Evolutionary conservation across 2,888 invertebrate species (phyloP).

Genomic region (Agonopterix subpropinquella): DNA sequence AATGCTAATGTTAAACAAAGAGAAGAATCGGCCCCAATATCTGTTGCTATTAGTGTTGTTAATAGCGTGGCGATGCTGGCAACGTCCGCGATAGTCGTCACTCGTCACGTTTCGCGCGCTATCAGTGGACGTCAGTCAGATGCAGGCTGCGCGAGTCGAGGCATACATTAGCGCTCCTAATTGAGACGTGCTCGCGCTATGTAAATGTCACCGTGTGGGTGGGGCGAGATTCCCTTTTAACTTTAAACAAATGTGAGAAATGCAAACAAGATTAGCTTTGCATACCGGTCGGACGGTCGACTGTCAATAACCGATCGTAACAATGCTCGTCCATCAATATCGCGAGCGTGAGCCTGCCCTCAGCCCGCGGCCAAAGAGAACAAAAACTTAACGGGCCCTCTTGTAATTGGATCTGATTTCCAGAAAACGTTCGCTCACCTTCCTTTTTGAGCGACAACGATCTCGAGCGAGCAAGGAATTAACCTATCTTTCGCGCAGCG

Average conservation of each 20-base stretch:
- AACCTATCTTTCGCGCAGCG: constrained; percentile 74
- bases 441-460: constrained; percentile 74
- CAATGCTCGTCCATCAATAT: constrained; percentile 60
- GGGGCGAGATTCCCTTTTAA: constrained; percentile 30
- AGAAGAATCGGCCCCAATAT: constrained; percentile 38
- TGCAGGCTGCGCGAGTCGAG: constrained; percentile 62
- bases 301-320: constrained; percentile 35
- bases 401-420: constrained; percentile 76
- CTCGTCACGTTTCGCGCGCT: constrained; percentile 70
- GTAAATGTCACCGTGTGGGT: constrained; percentile 73
- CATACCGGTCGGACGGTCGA: constrained; percentile 22
- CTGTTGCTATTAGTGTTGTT: constrained; percentile 64
- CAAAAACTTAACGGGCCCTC: constrained; percentile 70
- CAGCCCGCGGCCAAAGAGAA: constrained; percentile 64
- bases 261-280: constrained; percentile 32
- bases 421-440: constrained; percentile 72
- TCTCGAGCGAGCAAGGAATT: constrained; percentile 71
- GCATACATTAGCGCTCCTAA: constrained; percentile 76
- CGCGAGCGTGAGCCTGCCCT: constrained; percentile 41
- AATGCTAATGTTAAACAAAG: constrained; percentile 27
- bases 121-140: constrained; percentile 70
- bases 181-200: constrained; percentile 74
- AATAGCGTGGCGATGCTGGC: constrained; percentile 59
- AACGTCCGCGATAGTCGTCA: constrained; percentile 62
- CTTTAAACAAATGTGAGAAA: constrained; percentile 49